These are phyloP conservation scores for Colaptes auratus DNA, from an alignment of 2,113 vertebrate genomes.

Conservation along the genomic window DNA sequence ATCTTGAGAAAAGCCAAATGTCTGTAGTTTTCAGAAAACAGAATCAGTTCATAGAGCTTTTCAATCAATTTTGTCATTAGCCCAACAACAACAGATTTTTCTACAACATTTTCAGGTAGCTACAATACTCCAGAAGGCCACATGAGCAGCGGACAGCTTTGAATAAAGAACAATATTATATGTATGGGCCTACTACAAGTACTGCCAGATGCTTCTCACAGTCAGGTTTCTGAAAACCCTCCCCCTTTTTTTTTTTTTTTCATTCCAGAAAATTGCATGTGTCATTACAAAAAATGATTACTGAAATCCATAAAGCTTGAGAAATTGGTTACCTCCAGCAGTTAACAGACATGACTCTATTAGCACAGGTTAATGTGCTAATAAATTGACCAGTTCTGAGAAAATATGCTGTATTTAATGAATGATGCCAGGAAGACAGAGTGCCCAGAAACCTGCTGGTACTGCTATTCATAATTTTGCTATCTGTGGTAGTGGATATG, in stretches of 20 bases:
- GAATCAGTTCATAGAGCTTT: not conserved
- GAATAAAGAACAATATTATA: not conserved
- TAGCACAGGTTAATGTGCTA: conserved; percentile 68
- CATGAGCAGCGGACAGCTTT: not conserved
- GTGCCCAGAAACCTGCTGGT: not conserved
- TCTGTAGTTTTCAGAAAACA: not conserved
- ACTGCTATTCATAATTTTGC: not conserved
- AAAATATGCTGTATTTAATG: conserved; percentile 64
- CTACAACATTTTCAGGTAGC: not conserved
- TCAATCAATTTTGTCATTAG: not conserved
- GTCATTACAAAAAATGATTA: conserved; percentile 39
- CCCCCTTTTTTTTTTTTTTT: conserved; percentile 33
- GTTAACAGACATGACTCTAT: conserved; percentile 50
- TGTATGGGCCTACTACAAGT: not conserved
- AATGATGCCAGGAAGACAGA: conserved; percentile 19
- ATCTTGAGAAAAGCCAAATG: not conserved
- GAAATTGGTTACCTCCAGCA: conserved; percentile 53
- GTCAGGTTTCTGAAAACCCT: not conserved
- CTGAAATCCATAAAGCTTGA: conserved; percentile 63
- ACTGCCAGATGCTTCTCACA: not conserved
- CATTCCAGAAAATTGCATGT: conserved; percentile 13
- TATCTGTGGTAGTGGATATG: not conserved
- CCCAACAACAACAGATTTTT: not conserved
- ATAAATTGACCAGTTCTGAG: conserved; percentile 65
- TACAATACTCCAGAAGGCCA: not conserved